Percentiles rank a stretch among this genome's conserved stretches.
Conservation (phyloP, 2,113 vertebrate species). For the Coryphaenoides rupestris region DNA sequence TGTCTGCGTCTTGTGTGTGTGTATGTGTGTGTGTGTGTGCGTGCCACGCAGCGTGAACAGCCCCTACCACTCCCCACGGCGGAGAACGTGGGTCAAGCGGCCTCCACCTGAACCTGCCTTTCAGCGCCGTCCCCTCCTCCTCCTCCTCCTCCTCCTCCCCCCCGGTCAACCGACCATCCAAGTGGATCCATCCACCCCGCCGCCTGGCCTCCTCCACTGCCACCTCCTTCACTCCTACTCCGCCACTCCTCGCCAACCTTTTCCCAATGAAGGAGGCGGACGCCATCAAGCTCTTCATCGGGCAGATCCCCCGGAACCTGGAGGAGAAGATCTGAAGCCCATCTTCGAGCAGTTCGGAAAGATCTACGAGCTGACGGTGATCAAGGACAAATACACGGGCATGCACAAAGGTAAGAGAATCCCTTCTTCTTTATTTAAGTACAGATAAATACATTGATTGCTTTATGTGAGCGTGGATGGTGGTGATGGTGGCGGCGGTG, state of each 20-base stretch:
- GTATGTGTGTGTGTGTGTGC: too few species aligned
- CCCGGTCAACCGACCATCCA: too few species aligned
- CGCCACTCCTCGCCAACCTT: constrained; percentile 44
- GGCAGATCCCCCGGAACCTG: constrained; percentile 99
- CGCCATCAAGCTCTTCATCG: constrained; percentile 99
- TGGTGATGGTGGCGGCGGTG: too few species aligned
- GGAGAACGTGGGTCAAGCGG: constrained; percentile 4
- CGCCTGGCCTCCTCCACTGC: constrained; percentile 50
- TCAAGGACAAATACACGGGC: constrained; percentile 99
- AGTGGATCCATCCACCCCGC: constrained; percentile 5
- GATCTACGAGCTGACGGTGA: constrained; percentile 98
- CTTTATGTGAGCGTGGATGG: too few species aligned
- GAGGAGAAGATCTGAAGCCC: constrained; percentile 98
- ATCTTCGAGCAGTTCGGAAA: constrained; percentile 99
- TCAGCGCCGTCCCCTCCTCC: constrained; percentile 43
- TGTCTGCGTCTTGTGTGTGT: too few species aligned
- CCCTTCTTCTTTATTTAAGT: too few species aligned
- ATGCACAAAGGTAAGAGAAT: constrained; percentile 96
- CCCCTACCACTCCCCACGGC: neutral
- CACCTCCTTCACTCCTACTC: constrained; percentile 22
- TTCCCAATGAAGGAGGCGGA: constrained; percentile 99
- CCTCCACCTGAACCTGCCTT: constrained; percentile 58
- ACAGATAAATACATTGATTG: too few species aligned
- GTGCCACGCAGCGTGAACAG: neutral
- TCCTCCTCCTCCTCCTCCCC: neutral